Evolutionary conservation across 2,888 invertebrate species (phyloP).

Genomic region (Brachyptera putata): DNA sequence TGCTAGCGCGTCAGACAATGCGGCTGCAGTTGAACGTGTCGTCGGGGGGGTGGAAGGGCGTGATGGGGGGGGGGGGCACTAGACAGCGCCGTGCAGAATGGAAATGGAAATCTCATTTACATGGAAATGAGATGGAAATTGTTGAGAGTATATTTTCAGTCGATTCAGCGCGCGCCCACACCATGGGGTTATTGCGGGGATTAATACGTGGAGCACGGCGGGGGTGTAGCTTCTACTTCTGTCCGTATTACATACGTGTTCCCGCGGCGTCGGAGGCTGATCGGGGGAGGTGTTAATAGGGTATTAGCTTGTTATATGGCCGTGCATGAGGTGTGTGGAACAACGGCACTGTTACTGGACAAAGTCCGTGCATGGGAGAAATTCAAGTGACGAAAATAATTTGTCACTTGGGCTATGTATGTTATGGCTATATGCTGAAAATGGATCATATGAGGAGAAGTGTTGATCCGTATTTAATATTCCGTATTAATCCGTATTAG

Average conservation of each 20-base stretch:
- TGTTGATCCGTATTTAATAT: too few relatives aligned
- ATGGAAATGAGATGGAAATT: slow-evolving; percentile 33
- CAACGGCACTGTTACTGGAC: too few relatives aligned
- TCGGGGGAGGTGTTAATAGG: slow-evolving; percentile 21
- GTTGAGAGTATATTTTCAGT: slow-evolving; percentile 29
- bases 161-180: not conserved
- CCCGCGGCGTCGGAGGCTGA: slow-evolving; percentile 6
- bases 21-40: not conserved
- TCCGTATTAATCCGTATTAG: too few relatives aligned
- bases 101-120: slow-evolving; percentile 31
- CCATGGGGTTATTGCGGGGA: too few relatives aligned
- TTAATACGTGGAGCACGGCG: slow-evolving; percentile 3
- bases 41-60: not conserved
- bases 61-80: not conserved
- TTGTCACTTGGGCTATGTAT: too few relatives aligned
- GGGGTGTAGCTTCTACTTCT: too few relatives aligned
- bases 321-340: slow-evolving; percentile 12
- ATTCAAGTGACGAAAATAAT: too few relatives aligned
- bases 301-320: slow-evolving; percentile 31
- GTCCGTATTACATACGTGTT: too few relatives aligned
- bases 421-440: too few relatives aligned
- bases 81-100: not conserved
- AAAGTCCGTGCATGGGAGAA: too few relatives aligned
- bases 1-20: slow-evolving; percentile 17
- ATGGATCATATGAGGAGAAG: too few relatives aligned